Evolutionary conservation across 2,797 vertebrate genomes (phyloP).

Genomic region (Cryptoblepharus egeriae): DNA sequence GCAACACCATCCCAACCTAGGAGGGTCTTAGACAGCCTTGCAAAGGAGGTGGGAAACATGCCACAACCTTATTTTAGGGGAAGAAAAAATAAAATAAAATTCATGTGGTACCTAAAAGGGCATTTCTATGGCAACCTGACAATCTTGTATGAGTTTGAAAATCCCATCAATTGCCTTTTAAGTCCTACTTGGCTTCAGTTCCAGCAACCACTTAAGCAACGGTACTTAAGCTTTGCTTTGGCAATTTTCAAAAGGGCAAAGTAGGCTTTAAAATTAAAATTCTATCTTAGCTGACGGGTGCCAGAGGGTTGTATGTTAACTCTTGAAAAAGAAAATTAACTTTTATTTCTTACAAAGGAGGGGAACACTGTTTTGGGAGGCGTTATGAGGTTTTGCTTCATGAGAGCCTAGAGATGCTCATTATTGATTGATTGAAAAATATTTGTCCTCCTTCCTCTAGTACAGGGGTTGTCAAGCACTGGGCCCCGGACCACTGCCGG

Average conservation of each 20-base stretch:
- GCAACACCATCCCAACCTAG: neutral
- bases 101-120: neutral
- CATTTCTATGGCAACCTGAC: neutral
- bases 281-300: neutral
- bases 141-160: neutral
- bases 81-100: neutral
- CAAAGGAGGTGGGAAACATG: neutral
- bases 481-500: no score
- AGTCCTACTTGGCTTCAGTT: neutral
- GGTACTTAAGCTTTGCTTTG: constrained; percentile 6
- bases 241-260: neutral
- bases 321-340: neutral
- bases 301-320: neutral
- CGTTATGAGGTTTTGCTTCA: no score
- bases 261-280: neutral
- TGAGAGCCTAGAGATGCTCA: no score
- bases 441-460: no score
- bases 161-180: constrained; percentile 13
- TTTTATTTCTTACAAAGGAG: neutral
- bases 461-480: no score
- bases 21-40: neutral
- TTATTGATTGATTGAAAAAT: no score
- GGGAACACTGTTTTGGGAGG: no score
- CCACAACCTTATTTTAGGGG: neutral
- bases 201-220: constrained; percentile 14